These are phyloP conservation scores for Druceiella hillmani DNA, from an alignment of 2,888 invertebrate genomes.

Conservation along the genomic window DNA sequence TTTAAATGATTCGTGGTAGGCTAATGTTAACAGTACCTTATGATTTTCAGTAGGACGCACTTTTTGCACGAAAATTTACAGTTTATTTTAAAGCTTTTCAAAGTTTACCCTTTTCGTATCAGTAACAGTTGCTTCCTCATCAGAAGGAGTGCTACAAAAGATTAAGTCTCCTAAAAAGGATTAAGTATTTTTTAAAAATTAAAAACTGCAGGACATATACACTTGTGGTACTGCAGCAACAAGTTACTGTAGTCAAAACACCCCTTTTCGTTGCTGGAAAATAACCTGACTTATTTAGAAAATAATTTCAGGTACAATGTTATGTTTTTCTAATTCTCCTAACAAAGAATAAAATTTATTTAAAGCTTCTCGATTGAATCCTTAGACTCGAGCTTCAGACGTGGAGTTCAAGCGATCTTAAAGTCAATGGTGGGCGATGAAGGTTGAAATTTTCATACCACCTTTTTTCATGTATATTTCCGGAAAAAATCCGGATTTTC, in stretches of 20 bases:
- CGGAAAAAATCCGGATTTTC: no score
- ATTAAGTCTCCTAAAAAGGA: constrained; percentile 9
- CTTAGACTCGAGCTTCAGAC: constrained; percentile 11
- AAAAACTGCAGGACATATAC: constrained; percentile 13
- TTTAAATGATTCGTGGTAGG: constrained; percentile 17
- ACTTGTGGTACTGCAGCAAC: constrained; percentile 15
- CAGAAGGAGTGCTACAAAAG: constrained; percentile 11
- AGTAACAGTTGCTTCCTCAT: constrained; percentile 11
- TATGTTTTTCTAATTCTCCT: no score
- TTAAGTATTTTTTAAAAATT: constrained; percentile 11
- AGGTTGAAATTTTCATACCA: no score
- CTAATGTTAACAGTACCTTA: constrained; percentile 12
- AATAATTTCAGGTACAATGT: no score
- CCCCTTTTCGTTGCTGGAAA: constrained; percentile 9
- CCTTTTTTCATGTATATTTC: no score
- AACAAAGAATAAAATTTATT: no score
- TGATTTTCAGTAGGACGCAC: not conserved
- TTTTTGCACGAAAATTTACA: constrained; percentile 3
- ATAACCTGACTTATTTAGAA: no score
- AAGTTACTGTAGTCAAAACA: constrained; percentile 12
- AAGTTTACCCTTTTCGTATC: constrained; percentile 4
- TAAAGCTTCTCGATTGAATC: constrained; percentile 10
- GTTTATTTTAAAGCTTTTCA: not conserved
- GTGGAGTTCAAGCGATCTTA: constrained; percentile 14
- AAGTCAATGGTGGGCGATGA: no score